Conservation (phyloP, 2,888 invertebrate genomes). For the Andrena trimmerana region DNA sequence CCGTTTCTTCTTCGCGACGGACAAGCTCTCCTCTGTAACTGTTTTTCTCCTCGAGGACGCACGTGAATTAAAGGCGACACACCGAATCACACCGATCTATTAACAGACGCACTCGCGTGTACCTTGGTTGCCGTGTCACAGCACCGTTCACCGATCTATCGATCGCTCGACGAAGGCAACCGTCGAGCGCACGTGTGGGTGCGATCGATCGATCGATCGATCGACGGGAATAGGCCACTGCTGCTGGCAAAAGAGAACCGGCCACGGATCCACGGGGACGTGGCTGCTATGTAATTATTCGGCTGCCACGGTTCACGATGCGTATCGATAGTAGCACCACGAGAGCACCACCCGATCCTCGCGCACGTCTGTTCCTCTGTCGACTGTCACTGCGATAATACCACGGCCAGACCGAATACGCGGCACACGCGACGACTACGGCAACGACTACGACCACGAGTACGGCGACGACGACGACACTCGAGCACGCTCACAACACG, state of each 20-base stretch:
- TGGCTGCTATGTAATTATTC: constrained; percentile 50
- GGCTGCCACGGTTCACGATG: constrained; percentile 46
- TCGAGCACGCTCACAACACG: constrained; percentile 64
- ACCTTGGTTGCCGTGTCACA: constrained; percentile 50
- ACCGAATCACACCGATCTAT: constrained; percentile 25
- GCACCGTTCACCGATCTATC: constrained; percentile 53
- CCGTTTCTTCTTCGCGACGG: constrained; percentile 8
- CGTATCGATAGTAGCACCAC: constrained; percentile 50
- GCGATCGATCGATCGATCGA: constrained; percentile 30
- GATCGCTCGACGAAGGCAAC: constrained; percentile 12
- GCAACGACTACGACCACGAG: constrained; percentile 34
- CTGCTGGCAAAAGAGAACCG: not conserved
- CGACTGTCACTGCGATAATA: constrained; percentile 62
- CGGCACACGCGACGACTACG: constrained; percentile 49
- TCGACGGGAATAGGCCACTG: constrained; percentile 22
- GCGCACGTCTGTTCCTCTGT: constrained; percentile 34
- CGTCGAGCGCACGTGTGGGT: constrained; percentile 27
- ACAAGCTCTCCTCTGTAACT: constrained; percentile 24
- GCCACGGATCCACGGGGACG: constrained; percentile 15
- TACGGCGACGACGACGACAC: constrained; percentile 54
- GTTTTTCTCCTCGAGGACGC: constrained; percentile 17
- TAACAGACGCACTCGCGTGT: constrained; percentile 32
- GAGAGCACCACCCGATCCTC: constrained; percentile 49
- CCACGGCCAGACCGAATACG: constrained; percentile 32
- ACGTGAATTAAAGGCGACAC: constrained; percentile 47